Evolutionary conservation across 2,888 invertebrate species (phyloP).

Genomic region (Nomada hirtipes): DNA sequence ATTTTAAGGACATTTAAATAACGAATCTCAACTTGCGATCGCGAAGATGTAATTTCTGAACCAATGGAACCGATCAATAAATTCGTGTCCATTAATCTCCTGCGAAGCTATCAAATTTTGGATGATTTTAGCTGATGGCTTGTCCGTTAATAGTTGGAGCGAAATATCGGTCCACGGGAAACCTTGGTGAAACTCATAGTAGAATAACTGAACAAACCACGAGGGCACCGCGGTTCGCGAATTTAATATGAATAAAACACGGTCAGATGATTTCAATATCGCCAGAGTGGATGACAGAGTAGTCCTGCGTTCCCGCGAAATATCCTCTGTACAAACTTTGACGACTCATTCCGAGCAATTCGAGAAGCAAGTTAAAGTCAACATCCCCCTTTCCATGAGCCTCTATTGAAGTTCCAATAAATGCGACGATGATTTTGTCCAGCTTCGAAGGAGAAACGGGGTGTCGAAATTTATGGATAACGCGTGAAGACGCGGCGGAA

Average conservation of each 20-base stretch:
- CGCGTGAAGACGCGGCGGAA: slow-evolving; percentile 14
- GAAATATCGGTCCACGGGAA: not conserved
- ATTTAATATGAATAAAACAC: not conserved
- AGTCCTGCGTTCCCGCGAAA: slow-evolving; percentile 11
- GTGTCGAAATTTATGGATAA: not conserved
- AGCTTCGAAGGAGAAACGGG: not conserved
- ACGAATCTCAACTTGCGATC: not conserved
- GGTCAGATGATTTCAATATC: slow-evolving; percentile 70
- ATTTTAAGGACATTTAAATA: not conserved
- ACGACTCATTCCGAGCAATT: slow-evolving; percentile 18
- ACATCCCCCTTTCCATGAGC: too few relatives aligned
- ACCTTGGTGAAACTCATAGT: not conserved
- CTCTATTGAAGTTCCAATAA: too few relatives aligned
- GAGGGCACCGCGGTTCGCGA: not conserved
- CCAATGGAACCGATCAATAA: too few relatives aligned
- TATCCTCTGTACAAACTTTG: slow-evolving; percentile 36
- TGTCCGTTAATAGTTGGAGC: not conserved
- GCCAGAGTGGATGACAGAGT: slow-evolving; percentile 38
- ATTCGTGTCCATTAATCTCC: too few relatives aligned
- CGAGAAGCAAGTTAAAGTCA: too few relatives aligned
- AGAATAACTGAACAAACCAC: not conserved
- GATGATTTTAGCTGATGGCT: too few relatives aligned
- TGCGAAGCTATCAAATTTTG: too few relatives aligned
- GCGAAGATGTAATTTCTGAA: too few relatives aligned
- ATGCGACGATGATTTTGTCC: too few relatives aligned